Conservation (phyloP, 2,113 vertebrate species). For the Dryoscopus gambensis region DNA sequence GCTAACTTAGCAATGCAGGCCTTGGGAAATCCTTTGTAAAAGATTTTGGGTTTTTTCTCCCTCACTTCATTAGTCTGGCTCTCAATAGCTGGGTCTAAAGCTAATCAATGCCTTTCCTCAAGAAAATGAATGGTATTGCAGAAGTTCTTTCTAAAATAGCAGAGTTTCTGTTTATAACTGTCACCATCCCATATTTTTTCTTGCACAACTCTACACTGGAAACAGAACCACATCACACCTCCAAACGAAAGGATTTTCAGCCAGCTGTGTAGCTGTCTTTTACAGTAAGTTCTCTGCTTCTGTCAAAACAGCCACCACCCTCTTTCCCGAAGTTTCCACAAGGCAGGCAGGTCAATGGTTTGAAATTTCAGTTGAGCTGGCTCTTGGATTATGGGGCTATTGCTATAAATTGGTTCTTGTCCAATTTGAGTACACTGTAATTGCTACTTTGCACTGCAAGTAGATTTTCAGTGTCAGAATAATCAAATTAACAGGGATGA, state of each 20-base stretch:
- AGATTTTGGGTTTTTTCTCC: not conserved
- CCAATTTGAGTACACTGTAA: not conserved
- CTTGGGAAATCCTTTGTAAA: not conserved
- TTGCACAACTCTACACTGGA: not conserved
- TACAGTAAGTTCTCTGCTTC: not conserved
- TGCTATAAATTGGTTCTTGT: not conserved
- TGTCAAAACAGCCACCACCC: not conserved
- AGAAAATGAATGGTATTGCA: not conserved
- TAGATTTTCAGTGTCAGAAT: not conserved
- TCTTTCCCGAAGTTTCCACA: not conserved
- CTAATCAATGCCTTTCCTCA: not conserved
- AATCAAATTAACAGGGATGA: not conserved
- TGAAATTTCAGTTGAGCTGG: not conserved
- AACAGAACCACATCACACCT: not conserved
- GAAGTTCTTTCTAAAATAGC: not conserved
- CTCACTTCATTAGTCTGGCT: not conserved
- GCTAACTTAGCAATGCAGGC: not conserved
- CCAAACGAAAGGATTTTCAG: not conserved
- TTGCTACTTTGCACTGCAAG: not conserved
- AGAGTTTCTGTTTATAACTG: not conserved
- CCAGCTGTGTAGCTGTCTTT: not conserved
- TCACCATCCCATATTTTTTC: not conserved
- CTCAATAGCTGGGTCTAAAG: not conserved
- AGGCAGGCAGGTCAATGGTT: not conserved
- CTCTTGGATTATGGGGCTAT: not conserved